These are phyloP conservation scores for Leucophora obtusa DNA, from an alignment of 2,888 invertebrate genomes.

Conservation along the genomic window DNA sequence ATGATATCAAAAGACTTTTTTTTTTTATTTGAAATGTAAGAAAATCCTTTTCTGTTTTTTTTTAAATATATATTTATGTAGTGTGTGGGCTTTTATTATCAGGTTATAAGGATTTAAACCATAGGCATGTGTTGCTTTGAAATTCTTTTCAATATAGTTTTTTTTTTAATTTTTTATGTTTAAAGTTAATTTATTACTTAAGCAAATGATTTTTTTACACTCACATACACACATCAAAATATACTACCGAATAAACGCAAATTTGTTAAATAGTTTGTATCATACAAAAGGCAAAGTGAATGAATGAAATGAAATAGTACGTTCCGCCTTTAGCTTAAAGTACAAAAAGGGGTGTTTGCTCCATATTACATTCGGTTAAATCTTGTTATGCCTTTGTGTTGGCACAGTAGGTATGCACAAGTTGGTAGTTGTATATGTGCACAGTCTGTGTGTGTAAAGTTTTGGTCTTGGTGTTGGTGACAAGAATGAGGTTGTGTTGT, in stretches of 20 bases:
- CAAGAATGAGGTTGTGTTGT: slow-evolving; percentile 42
- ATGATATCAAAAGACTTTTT: neutral
- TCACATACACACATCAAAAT: neutral
- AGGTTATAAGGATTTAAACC: neutral
- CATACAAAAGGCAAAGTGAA: slow-evolving; percentile 3
- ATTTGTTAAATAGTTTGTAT: slow-evolving; percentile 39
- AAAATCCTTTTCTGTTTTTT: neutral
- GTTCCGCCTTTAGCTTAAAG: neutral
- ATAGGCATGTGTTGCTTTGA: neutral
- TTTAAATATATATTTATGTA: neutral
- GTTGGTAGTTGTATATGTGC: neutral
- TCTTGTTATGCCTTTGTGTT: slow-evolving; percentile 23
- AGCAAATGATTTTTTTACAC: slow-evolving; percentile 29
- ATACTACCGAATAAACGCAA: slow-evolving; percentile 42
- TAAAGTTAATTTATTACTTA: slow-evolving; percentile 55
- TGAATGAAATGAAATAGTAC: neutral
- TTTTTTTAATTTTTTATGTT: neutral
- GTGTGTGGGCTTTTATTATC: neutral
- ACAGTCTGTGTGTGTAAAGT: neutral
- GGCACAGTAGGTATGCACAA: slow-evolving; percentile 24
- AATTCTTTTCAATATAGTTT: neutral
- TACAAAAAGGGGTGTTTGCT: slow-evolving; percentile 8
- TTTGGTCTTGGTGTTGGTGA: slow-evolving; percentile 39
- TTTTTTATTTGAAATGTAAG: slow-evolving; percentile 4
- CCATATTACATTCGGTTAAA: slow-evolving; percentile 24